These are phyloP conservation scores for Formica exsecta DNA, from an alignment of 1,140 invertebrate genomes.

Conservation along the genomic window DNA sequence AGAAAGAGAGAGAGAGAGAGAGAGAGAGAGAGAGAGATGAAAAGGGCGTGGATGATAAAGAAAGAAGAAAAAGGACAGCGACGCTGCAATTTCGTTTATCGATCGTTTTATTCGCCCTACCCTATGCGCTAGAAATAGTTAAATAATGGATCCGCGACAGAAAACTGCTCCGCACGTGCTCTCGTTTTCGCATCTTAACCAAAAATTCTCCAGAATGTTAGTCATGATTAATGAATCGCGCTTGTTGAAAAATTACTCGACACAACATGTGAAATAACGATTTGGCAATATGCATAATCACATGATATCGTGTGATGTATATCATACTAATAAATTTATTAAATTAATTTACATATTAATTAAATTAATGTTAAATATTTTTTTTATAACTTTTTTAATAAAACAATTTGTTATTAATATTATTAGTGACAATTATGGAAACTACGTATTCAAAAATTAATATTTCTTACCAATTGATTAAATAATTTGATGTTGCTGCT, in stretches of 20 bases:
- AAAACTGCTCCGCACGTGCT: neutral
- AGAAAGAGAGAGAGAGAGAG: conserved; percentile 51
- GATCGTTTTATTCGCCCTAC: conserved; percentile 46
- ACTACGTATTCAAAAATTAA: neutral
- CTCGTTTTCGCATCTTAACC: too few relatives aligned
- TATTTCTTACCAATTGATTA: neutral
- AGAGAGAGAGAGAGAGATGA: conserved; percentile 46
- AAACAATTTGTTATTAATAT: neutral
- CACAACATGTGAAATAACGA: neutral
- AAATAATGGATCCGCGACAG: neutral
- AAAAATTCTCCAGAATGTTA: conserved; percentile 6
- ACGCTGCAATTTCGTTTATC: conserved; percentile 48
- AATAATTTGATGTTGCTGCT: neutral
- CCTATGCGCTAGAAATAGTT: conserved; percentile 33
- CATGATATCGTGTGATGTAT: too few relatives aligned
- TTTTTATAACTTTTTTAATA: neutral
- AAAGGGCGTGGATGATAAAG: conserved; percentile 43
- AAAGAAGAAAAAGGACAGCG: conserved; percentile 68
- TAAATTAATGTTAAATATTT: neutral
- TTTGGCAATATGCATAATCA: neutral
- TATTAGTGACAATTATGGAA: neutral
- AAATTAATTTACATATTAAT: conserved; percentile 22
- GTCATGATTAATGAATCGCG: neutral
- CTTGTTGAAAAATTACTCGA: neutral
- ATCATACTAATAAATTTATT: neutral